Conservation (phyloP, 2,113 vertebrate genomes). For the Cyphomyrus plagiostoma region DNA sequence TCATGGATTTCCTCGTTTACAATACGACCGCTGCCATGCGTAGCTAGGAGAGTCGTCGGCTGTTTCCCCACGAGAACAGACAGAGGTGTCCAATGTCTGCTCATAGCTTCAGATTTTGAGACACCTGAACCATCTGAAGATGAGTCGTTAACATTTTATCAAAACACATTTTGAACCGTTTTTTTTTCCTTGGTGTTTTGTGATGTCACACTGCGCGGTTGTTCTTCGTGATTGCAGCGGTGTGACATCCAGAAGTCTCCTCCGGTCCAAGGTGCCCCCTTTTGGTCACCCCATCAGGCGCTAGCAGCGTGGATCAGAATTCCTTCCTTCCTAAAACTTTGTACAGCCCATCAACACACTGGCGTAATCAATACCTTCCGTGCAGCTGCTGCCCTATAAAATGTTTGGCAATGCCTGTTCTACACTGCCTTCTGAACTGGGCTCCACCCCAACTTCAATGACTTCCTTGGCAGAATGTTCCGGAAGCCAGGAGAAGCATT, state of each 20-base stretch:
- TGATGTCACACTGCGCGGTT: not conserved
- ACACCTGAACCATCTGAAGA: slow-evolving; percentile 40
- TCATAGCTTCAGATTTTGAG: slow-evolving; percentile 24
- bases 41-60: slow-evolving; percentile 46
- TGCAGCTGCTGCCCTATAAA: slow-evolving; percentile 62
- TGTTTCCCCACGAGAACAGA: slow-evolving; percentile 41
- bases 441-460: not conserved
- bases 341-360: slow-evolving; percentile 37
- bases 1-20: slow-evolving; percentile 47
- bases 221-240: not conserved
- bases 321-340: slow-evolving; percentile 60
- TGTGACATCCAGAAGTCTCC: not conserved
- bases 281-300: slow-evolving; percentile 38
- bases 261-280: slow-evolving; percentile 8
- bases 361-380: slow-evolving; percentile 60
- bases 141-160: slow-evolving; percentile 61
- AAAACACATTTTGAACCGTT: slow-evolving; percentile 42
- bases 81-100: slow-evolving; percentile 41
- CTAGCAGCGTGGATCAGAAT: slow-evolving; percentile 52
- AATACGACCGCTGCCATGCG: slow-evolving; percentile 38
- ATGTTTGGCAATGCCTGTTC: not conserved
- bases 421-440: not conserved
- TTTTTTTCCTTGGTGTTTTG: not conserved
- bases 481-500: not conserved
- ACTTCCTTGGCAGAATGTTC: not conserved